Percentiles rank a stretch among this genome's conserved stretches.
Evolutionary conservation across 2,797 vertebrate genomes (phyloP).

Genomic region (Amblyraja radiata): DNA sequence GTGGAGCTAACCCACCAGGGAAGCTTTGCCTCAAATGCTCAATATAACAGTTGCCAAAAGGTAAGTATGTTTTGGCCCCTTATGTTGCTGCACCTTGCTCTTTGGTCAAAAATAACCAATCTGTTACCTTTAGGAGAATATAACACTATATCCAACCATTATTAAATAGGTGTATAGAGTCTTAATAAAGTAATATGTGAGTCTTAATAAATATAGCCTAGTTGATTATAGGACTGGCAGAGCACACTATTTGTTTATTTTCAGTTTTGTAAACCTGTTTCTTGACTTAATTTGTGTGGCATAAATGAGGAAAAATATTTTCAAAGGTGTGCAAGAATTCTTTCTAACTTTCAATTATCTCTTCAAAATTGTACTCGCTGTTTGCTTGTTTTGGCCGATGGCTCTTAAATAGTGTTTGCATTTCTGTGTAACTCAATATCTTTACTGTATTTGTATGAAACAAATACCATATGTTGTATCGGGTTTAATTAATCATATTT

Average conservation of each 20-base stretch:
- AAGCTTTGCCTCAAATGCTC: too few species aligned
- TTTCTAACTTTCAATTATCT: background rate
- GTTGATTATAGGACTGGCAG: background rate
- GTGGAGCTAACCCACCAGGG: too few species aligned
- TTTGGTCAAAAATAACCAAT: too few species aligned
- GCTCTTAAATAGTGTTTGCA: background rate
- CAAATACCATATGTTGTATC: background rate
- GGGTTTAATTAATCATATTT: background rate
- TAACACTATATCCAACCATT: too few species aligned
- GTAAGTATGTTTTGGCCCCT: too few species aligned
- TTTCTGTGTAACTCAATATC: background rate
- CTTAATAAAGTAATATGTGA: too few species aligned
- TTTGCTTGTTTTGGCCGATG: background rate
- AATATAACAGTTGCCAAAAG: too few species aligned
- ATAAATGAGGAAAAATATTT: background rate
- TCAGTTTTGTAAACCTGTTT: background rate
- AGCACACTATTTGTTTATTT: background rate
- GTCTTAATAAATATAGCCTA: background rate
- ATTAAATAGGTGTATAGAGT: too few species aligned
- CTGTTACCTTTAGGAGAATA: too few species aligned
- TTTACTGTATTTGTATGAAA: background rate
- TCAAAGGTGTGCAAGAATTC: too few species aligned
- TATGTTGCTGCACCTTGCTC: too few species aligned
- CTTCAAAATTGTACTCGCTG: background rate
- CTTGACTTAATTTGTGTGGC: background rate